Evolutionary conservation across 2,797 vertebrate species (phyloP), one percentile per base, ranked within the genome.

Genomic region (Chromobotia macracanthus): DNA sequence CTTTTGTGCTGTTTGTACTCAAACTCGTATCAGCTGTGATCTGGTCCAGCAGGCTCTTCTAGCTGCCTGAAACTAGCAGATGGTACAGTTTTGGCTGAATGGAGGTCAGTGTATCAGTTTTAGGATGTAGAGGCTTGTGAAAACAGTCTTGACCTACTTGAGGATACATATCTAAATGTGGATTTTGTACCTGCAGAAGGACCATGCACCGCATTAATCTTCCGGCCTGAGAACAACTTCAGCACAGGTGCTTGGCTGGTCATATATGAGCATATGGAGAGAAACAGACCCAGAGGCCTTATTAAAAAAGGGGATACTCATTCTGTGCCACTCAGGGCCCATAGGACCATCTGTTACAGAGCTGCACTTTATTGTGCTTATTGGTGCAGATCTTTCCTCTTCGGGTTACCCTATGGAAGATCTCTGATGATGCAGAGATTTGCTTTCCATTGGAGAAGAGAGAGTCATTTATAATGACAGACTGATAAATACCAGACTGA

Each of bases 1-100:
- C 19, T 73, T 65, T n/a, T 63, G 55, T 80, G 76, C 74, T 77
- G 73, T 84, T 81, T 74, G 51, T 21, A 35, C 72, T 72, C 74
- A 53, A 58, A 67, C 77, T 38, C 19, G 68, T 64, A 46, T 72
- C 53, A 21, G 28, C 63, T 38, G 60, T 77, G 70, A 83, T 87
- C n/a, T 82, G 79, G 83, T 79, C 82, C 84, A 82, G 61, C 23
- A 51, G 18, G 73, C n/a, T 79, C 82, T 82, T 83, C 83, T 53
- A 82, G 84, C 61, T 58, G 69, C 58, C 16, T 60, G 46, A 75
- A 81, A 38, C 23, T 38, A 77, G 41, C 87, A 84, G 84, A 85
- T 86, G 87, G 85, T 75, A 77, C 50, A 60, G 70, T 74, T 80
- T 72, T 55, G 68, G 53, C 74, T 83, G 78, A 82, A 75, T 79